Base-by-base conservation (phyloP, 2,888 invertebrate genomes). In the Hydrotaea cyrtoneurina region DNA sequence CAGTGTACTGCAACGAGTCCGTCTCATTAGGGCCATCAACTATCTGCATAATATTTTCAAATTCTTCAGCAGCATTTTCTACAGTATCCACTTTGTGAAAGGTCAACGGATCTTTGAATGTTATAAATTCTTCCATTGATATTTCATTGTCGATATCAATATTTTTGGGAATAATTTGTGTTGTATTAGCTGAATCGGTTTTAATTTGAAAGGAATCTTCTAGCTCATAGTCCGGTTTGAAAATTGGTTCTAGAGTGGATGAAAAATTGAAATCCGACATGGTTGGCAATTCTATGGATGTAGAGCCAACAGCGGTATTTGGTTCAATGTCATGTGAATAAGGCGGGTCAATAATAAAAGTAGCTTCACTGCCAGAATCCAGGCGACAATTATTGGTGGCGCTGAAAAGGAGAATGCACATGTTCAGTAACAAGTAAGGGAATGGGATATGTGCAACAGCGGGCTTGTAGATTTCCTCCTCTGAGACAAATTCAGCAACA, bases 101-200 rank as follows among this genome's bases (percentile, higher is more conserved):
- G 21, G 21, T 46, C 31, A 69, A 43, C 11, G 73, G 23, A 26
- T 77, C 85, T 66, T 89, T 88, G 64, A 89, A 88, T 80, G 85
- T 88, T 0, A 89, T 86, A 78, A 88, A 88, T 21, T 88, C 88
- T 21, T 89, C 88, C 88, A 89, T 88, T 26, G 87, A 86, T 23
- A 89, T 86, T 11, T 88, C 87, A 7, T 85, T 73, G 10, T 86
- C 87, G 10, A 62, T 46, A 55, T 78, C 79, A 74, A n/a, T 39
- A 17, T 75, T 46, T 76, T 21, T 26, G 76, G 26, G 11, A 39
- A 57, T 39, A 59, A 59, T 19, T 64, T 55, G 1, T 53, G 2
- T 15, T 71, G n/a, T 13, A 17, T 21, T 74, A 46, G 8, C 19
- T 15, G 57, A 23, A 15, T 71, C 50, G 4, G 17, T 36, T 53